Percentiles rank a stretch among this genome's conserved stretches.
These are phyloP conservation scores for Agrenia bidenticulata DNA, from an alignment of 2,888 invertebrate genomes.

Conservation along the genomic window DNA sequence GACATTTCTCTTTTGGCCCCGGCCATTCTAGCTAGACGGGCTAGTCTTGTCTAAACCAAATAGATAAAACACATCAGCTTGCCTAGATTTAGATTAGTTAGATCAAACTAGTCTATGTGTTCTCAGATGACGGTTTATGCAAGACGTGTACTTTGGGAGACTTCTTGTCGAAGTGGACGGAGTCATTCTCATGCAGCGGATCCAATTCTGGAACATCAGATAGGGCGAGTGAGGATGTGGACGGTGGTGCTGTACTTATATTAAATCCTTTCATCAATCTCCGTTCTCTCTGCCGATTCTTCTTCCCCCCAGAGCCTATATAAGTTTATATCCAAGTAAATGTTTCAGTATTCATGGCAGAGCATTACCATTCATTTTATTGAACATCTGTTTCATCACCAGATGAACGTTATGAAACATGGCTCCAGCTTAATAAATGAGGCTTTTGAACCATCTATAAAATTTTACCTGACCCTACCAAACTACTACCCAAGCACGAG, in stretches of 20 bases:
- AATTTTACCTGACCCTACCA: not conserved
- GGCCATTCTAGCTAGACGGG: conserved; percentile 55
- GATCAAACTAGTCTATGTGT: not conserved
- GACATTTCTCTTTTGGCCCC: conserved; percentile 54
- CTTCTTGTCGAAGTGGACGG: conserved; percentile 53
- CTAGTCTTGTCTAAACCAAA: conserved; percentile 50
- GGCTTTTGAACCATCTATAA: conserved; percentile 6
- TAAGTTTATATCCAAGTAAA: conserved; percentile 3
- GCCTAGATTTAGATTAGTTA: conserved; percentile 9
- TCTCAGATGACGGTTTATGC: conserved; percentile 16
- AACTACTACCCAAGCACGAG: no score
- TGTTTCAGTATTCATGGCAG: not conserved
- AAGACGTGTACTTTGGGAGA: conserved; percentile 50
- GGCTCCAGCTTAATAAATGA: conserved; percentile 12
- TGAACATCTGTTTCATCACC: conserved; percentile 4
- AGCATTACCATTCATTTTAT: conserved; percentile 1
- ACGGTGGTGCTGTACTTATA: conserved; percentile 66
- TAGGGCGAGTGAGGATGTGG: conserved; percentile 56
- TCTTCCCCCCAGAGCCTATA: conserved; percentile 82
- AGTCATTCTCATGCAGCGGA: conserved; percentile 48
- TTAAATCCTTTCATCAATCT: conserved; percentile 93
- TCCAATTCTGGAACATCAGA: conserved; percentile 55
- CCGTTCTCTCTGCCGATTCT: conserved; percentile 88
- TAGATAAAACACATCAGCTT: not conserved
- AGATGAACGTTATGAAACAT: not conserved